Evolutionary conservation across 2,888 invertebrate species (phyloP).

Genomic region (Erebia aethiops): DNA sequence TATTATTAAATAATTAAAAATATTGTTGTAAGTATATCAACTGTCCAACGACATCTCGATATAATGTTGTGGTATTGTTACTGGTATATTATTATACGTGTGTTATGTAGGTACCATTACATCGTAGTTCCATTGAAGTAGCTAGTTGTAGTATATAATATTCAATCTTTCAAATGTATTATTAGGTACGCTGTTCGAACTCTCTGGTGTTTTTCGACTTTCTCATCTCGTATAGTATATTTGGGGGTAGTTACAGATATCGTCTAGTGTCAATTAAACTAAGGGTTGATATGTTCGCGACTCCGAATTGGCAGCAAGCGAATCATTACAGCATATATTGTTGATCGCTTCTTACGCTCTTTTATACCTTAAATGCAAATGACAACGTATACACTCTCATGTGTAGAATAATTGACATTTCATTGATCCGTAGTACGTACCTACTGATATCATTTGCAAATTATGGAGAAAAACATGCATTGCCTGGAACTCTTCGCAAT

Average conservation of each 20-base stretch:
- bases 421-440: neutral
- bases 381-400: neutral
- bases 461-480: neutral
- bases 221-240: slow-evolving; percentile 70
- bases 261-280: slow-evolving; percentile 78
- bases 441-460: neutral
- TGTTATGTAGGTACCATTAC: slow-evolving; percentile 76
- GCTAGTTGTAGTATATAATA: slow-evolving; percentile 73
- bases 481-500: neutral
- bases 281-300: slow-evolving; percentile 51
- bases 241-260: slow-evolving; percentile 74
- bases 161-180: slow-evolving; percentile 70
- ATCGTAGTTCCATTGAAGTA: slow-evolving; percentile 68
- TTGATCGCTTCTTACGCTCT: neutral
- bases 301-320: slow-evolving; percentile 23
- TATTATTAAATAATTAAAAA: slow-evolving; percentile 30
- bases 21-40: slow-evolving; percentile 55
- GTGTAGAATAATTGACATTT: neutral
- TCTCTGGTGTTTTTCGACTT: slow-evolving; percentile 68
- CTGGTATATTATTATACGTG: slow-evolving; percentile 65
- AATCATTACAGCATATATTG: neutral
- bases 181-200: slow-evolving; percentile 69
- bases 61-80: slow-evolving; percentile 63
- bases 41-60: slow-evolving; percentile 63
- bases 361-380: neutral